phyloP scores from a whole-genome alignment of 2,113 vertebrate species.

The Prietella phreatophila region DNA sequence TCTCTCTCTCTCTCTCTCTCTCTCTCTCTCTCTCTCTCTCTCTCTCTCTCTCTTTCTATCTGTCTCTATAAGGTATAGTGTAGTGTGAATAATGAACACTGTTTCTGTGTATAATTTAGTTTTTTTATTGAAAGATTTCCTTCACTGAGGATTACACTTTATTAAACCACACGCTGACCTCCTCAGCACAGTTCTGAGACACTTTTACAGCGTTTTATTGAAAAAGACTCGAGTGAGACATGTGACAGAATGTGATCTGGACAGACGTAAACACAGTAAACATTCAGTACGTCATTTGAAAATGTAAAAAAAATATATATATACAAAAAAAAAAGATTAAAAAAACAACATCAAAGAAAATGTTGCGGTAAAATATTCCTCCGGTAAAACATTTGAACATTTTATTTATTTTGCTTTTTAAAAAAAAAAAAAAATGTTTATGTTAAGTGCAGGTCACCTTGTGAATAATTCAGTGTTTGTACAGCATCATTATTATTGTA shows the following conservation, averaged over 20 bases:
- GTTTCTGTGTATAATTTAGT: background rate
- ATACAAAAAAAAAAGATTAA: background rate
- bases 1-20: background rate
- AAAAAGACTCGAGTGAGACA: background rate
- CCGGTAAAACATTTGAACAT: background rate
- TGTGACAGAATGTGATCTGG: background rate
- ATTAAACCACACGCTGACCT: background rate
- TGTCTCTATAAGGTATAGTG: background rate
- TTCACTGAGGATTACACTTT: constrained; percentile 4
- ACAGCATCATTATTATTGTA: background rate
- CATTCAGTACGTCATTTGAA: constrained; percentile 6
- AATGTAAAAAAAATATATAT: background rate
- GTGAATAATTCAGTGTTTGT: background rate
- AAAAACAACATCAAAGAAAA: no score
- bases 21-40: background rate
- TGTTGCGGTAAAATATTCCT: background rate
- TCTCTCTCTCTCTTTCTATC: background rate
- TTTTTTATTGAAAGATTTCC: constrained; percentile 18
- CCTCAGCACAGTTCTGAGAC: background rate
- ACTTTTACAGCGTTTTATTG: background rate
- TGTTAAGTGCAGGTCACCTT: no score
- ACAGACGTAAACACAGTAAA: background rate
- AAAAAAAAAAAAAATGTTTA: no score
- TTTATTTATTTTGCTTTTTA: background rate
- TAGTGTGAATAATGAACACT: background rate